Conservation (phyloP, 2,797 vertebrate species). For the Leontopithecus rosalia region DNA sequence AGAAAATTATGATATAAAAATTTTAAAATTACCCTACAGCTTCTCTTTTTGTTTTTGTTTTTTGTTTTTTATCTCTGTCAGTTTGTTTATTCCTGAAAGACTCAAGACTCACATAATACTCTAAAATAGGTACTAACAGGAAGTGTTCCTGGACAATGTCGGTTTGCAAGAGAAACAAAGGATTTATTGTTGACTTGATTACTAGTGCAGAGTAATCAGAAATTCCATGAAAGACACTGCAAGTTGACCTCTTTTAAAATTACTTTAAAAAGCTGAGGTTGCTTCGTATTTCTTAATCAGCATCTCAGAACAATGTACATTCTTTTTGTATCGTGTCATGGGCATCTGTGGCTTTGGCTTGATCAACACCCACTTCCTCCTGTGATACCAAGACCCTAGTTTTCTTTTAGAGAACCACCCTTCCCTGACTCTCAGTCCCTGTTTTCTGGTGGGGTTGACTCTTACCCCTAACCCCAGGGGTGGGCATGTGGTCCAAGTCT, state of each 20-base stretch:
- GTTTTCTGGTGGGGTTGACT: not conserved
- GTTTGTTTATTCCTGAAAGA: not conserved
- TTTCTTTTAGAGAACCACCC: not conserved
- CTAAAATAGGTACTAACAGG: not conserved
- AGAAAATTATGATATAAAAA: not conserved
- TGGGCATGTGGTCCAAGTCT: not conserved
- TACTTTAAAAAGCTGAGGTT: not conserved
- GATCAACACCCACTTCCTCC: not conserved
- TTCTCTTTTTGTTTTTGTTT: not conserved
- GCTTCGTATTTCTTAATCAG: slow-evolving; percentile 7
- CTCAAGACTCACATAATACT: not conserved
- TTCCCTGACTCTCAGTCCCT: not conserved
- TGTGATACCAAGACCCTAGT: not conserved
- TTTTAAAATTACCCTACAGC: not conserved
- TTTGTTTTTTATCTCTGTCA: not conserved
- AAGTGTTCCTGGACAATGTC: not conserved
- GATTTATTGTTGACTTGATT: slow-evolving; percentile 7
- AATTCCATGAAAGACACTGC: not conserved
- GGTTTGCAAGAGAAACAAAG: slow-evolving; percentile 16
- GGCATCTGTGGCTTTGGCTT: not conserved
- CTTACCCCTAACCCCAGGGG: not conserved
- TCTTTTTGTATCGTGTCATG: not conserved
- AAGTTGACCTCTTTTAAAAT: not conserved
- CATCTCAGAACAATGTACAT: not conserved
- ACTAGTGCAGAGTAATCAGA: not conserved